These are phyloP conservation scores for Lepus americanus DNA, from an alignment of 2,113 vertebrate genomes.

Conservation along the genomic window DNA sequence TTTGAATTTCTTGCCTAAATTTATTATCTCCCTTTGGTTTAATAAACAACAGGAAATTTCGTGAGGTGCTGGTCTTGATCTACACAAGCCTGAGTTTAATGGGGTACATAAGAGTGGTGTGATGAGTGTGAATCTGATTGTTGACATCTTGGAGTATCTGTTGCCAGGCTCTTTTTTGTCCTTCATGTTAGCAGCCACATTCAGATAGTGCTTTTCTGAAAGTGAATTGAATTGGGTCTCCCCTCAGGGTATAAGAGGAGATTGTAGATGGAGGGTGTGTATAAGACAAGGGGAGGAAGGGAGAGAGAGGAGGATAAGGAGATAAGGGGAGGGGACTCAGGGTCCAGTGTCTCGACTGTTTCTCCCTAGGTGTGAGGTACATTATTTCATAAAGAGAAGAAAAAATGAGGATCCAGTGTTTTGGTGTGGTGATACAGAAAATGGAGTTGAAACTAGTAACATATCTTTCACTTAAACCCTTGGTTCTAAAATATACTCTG, in stretches of 20 bases:
- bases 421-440: background rate
- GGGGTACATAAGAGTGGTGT: rapidly evolving
- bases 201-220: background rate
- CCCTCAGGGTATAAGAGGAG: background rate
- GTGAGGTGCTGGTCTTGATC: background rate
- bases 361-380: background rate
- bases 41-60: rapidly evolving
- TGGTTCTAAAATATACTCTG: background rate
- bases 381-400: background rate
- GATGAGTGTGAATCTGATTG: no score
- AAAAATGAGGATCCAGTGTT: background rate
- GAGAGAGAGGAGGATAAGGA: background rate
- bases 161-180: background rate
- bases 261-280: background rate
- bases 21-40: background rate
- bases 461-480: background rate
- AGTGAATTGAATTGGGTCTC: background rate
- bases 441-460: background rate
- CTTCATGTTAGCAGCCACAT: background rate
- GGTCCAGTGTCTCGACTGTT: rapidly evolving
- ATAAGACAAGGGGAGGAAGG: rapidly evolving
- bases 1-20: background rate
- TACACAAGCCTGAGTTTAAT: background rate
- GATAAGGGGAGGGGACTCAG: background rate
- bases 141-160: background rate